A percentile compares a stretch with the other conserved stretches of the same genome.
phyloP scores from a whole-genome alignment of 1,140 invertebrate species.

The Mizuhopecten yessoensis region DNA sequence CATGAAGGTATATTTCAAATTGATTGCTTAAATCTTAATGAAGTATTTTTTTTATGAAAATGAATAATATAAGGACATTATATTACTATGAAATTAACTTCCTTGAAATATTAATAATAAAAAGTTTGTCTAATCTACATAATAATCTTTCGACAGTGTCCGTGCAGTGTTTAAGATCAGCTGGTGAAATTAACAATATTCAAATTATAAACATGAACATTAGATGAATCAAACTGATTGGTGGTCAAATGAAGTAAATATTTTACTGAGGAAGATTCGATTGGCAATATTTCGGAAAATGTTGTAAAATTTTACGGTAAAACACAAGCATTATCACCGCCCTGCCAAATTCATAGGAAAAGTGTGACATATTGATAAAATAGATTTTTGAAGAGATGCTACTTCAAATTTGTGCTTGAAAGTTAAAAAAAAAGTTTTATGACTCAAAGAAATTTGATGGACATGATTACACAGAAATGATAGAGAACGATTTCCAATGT shows the following conservation, averaged over 20 bases:
- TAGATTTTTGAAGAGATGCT: not conserved
- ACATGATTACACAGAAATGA: not conserved
- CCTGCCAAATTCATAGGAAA: not conserved
- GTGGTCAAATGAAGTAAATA: too few relatives aligned
- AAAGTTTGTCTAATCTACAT: not conserved
- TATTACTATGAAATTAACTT: too few relatives aligned
- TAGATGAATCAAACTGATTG: too few relatives aligned
- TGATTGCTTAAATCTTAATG: too few relatives aligned
- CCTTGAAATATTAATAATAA: too few relatives aligned
- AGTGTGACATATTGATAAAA: slow-evolving; percentile 35
- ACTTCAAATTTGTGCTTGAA: not conserved
- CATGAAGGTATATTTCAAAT: too few relatives aligned
- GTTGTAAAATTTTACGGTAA: not conserved
- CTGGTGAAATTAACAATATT: not conserved
- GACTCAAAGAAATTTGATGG: not conserved
- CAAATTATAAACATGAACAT: not conserved
- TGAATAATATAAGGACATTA: too few relatives aligned
- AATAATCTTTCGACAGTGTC: not conserved
- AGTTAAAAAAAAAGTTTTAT: slow-evolving; percentile 16
- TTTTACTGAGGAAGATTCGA: not conserved
- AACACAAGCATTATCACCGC: not conserved
- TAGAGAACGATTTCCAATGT: not conserved
- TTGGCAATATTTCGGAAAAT: not conserved
- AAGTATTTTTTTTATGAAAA: too few relatives aligned
- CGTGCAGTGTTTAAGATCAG: not conserved